These are phyloP conservation scores for Conistra vaccinii DNA, from an alignment of 2,888 invertebrate genomes.

Conservation along the genomic window DNA sequence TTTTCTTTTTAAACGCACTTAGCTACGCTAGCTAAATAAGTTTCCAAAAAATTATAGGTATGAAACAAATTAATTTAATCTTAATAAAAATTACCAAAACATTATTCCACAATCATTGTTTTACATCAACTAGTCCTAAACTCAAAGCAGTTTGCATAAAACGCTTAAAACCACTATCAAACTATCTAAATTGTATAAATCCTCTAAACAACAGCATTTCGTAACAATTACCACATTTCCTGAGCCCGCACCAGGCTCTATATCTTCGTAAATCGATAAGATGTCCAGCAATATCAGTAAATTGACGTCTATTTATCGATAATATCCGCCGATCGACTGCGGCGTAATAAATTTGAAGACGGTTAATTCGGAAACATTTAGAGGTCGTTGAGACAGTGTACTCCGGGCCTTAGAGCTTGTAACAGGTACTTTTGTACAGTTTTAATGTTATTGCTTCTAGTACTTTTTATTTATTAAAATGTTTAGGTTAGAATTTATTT, in stretches of 20 bases:
- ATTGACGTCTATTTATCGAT: constrained; percentile 82
- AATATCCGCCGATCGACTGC: constrained; percentile 76
- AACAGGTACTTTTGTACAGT: constrained; percentile 40
- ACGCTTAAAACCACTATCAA: constrained; percentile 25
- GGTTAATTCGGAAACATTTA: constrained; percentile 80
- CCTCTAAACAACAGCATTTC: constrained; percentile 46
- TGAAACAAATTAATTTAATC: neutral
- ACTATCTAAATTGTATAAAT: constrained; percentile 40
- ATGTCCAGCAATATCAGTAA: constrained; percentile 76
- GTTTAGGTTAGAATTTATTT: neutral
- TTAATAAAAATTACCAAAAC: neutral
- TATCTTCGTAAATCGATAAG: constrained; percentile 64
- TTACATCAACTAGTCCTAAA: neutral
- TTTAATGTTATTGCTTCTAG: constrained; percentile 31
- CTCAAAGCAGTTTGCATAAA: constrained; percentile 21
- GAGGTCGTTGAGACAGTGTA: constrained; percentile 71
- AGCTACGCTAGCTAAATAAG: neutral
- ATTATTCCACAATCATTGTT: neutral
- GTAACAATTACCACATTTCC: constrained; percentile 56
- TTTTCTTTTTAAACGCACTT: too few species aligned
- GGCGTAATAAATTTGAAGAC: constrained; percentile 80
- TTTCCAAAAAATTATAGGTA: neutral
- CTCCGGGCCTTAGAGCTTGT: constrained; percentile 60
- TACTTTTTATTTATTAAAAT: constrained; percentile 20
- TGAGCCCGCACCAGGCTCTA: constrained; percentile 48